phyloP scores from a whole-genome alignment of 1,140 invertebrate species.

The Latrodectus geometricus region DNA sequence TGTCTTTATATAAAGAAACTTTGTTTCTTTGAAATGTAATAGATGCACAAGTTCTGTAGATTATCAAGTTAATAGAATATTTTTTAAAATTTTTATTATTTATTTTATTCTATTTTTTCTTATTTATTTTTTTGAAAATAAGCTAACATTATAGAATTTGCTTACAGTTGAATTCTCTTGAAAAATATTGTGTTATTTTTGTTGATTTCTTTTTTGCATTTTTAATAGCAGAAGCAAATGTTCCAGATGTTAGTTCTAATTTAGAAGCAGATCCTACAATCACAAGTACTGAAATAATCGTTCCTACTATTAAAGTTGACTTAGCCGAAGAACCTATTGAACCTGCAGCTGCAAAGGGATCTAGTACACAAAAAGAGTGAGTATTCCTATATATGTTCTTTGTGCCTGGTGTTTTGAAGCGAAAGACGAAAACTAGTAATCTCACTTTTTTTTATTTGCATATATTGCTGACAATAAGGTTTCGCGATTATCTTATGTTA shows the following conservation, averaged over 20 bases:
- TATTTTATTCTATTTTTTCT: no score
- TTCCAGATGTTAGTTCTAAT: conserved; percentile 18
- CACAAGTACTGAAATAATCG: conserved; percentile 8
- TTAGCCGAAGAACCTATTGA: conserved; percentile 28
- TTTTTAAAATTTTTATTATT: no score
- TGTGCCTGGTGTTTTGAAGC: background rate
- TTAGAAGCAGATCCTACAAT: background rate
- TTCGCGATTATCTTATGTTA: background rate
- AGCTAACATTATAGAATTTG: background rate
- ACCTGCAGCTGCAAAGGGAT: background rate
- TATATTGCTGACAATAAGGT: no score
- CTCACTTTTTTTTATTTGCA: background rate
- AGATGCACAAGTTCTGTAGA: background rate
- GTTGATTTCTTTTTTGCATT: background rate
- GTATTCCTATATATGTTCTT: background rate
- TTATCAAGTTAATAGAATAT: no score
- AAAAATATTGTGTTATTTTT: background rate
- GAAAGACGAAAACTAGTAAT: background rate
- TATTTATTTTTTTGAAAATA: background rate
- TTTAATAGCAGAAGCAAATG: conserved; percentile 38
- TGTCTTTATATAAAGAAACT: background rate
- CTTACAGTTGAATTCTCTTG: background rate
- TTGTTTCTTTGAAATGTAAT: background rate
- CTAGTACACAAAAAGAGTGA: background rate
- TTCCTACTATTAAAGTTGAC: conserved; percentile 45